Percentiles rank a stretch among this genome's conserved stretches.
Conservation (phyloP, 1,140 invertebrate genomes). For the Calosoma granatense region DNA sequence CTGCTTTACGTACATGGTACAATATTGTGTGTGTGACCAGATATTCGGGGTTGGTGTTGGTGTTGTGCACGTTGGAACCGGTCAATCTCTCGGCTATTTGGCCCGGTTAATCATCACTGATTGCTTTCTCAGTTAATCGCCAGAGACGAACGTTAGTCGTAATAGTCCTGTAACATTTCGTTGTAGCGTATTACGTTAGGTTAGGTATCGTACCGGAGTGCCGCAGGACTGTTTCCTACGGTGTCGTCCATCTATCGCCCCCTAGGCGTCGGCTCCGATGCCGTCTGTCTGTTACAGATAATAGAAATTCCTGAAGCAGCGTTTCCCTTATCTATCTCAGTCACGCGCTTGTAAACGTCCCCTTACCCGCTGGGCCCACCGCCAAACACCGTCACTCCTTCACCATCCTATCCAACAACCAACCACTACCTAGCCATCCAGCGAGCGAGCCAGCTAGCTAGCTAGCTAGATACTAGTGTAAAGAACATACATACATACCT, state of each 20-base stretch:
- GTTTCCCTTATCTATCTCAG: conserved; percentile 8
- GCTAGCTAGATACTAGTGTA: neutral
- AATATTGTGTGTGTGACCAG: too few species aligned
- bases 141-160: neutral
- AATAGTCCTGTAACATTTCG: neutral
- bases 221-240: too few species aligned
- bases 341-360: neutral
- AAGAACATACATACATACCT: too few species aligned
- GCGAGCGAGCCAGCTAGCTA: neutral
- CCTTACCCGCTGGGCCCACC: too few species aligned
- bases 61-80: too few species aligned
- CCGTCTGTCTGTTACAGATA: conserved; percentile 15
- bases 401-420: too few species aligned
- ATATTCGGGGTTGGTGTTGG: too few species aligned
- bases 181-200: neutral
- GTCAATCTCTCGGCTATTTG: too few species aligned
- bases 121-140: neutral
- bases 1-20: too few species aligned
- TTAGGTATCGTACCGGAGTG: too few species aligned
- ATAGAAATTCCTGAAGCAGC: conserved; percentile 14
- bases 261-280: neutral
- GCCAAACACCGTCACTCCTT: too few species aligned
- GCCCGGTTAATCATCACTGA: neutral
- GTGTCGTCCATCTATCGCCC: neutral
- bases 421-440: too few species aligned